phyloP scores from a whole-genome alignment of 1,140 invertebrate species.

The Lasioglossum albipes region DNA sequence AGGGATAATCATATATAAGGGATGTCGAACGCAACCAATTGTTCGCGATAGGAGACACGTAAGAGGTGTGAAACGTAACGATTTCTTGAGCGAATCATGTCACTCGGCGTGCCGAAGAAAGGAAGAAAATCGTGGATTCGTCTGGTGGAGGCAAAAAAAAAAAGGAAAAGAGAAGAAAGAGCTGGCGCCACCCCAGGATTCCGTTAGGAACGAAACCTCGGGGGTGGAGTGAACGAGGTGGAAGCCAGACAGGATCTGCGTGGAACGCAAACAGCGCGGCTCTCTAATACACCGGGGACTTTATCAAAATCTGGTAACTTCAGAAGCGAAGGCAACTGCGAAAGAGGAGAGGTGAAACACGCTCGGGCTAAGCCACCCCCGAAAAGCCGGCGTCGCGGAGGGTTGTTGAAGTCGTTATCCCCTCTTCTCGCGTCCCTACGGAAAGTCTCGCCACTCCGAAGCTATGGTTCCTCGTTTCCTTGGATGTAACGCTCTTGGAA shows the following conservation, averaged over 20 bases:
- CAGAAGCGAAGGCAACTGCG: slow-evolving; percentile 61
- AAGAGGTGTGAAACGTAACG: not conserved
- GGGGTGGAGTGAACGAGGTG: slow-evolving; percentile 42
- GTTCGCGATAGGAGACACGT: not conserved
- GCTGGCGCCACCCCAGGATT: slow-evolving; percentile 47
- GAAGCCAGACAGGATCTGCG: slow-evolving; percentile 64
- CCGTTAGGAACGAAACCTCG: slow-evolving; percentile 42
- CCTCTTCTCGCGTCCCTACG: slow-evolving; percentile 40
- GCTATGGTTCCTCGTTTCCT: slow-evolving; percentile 47
- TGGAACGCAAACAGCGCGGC: slow-evolving; percentile 66
- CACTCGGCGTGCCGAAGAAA: slow-evolving; percentile 12
- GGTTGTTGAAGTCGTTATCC: slow-evolving; percentile 61
- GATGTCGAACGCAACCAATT: not conserved
- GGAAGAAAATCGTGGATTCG: slow-evolving; percentile 19
- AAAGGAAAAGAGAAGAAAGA: slow-evolving; percentile 32
- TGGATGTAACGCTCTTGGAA: slow-evolving; percentile 42
- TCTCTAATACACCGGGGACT: slow-evolving; percentile 69
- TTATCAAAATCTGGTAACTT: slow-evolving; percentile 75
- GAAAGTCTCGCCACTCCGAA: slow-evolving; percentile 48
- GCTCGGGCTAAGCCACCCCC: slow-evolving; percentile 63
- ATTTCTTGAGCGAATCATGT: slow-evolving; percentile 7
- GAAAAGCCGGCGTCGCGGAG: slow-evolving; percentile 64
- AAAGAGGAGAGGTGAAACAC: slow-evolving; percentile 55
- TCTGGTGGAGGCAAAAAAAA: slow-evolving; percentile 21
- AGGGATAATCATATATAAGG: no score